Conservation (phyloP, 2,888 invertebrate species). For the Andrena haemorrhoa region DNA sequence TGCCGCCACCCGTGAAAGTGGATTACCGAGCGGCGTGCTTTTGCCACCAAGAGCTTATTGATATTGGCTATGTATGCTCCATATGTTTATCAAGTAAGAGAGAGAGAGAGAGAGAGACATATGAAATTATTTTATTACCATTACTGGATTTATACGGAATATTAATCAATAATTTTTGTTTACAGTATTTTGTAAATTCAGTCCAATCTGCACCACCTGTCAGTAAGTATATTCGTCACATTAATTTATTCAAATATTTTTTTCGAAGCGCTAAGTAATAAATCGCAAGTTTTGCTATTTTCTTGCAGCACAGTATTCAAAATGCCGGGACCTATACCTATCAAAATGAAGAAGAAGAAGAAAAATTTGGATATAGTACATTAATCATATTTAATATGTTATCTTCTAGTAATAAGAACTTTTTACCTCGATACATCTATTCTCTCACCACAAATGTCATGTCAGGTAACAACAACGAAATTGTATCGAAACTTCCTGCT, state of each 20-base stretch:
- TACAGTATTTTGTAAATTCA: slow-evolving; percentile 98
- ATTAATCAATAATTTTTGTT: slow-evolving; percentile 80
- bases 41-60: slow-evolving; percentile 97
- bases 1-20: slow-evolving; percentile 96
- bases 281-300: slow-evolving; percentile 57
- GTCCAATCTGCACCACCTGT: slow-evolving; percentile 98
- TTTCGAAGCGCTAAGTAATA: slow-evolving; percentile 6
- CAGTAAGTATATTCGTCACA: slow-evolving; percentile 90
- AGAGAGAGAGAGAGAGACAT: background rate
- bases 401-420: slow-evolving; percentile 32
- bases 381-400: slow-evolving; percentile 57
- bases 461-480: background rate
- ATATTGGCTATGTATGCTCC: slow-evolving; percentile 98
- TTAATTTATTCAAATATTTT: background rate
- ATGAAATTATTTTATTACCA: background rate
- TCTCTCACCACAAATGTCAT: slow-evolving; percentile 39
- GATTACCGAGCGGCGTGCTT: slow-evolving; percentile 99
- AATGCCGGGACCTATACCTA: slow-evolving; percentile 92
- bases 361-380: slow-evolving; percentile 85
- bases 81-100: slow-evolving; percentile 96
- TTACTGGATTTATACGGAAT: background rate
- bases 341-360: slow-evolving; percentile 94
- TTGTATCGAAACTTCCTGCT: background rate
- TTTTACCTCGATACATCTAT: slow-evolving; percentile 57
- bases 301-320: slow-evolving; percentile 95